These are phyloP conservation scores for Littorina saxatilis DNA, from an alignment of 1,140 invertebrate genomes.

Conservation along the genomic window DNA sequence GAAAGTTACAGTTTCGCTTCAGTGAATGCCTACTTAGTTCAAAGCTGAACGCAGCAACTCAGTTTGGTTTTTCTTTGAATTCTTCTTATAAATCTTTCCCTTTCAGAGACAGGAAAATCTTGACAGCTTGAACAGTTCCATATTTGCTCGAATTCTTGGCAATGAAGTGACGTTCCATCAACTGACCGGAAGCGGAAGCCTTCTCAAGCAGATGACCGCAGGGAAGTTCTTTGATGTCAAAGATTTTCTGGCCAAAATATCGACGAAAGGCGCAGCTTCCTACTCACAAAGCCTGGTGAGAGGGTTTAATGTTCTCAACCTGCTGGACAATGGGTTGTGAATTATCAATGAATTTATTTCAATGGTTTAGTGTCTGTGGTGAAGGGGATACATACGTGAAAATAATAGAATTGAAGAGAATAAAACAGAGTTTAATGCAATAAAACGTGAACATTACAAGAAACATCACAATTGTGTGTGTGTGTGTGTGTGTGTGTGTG, in stretches of 20 bases:
- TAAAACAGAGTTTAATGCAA: too few species aligned
- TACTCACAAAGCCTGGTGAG: slow-evolving; percentile 11
- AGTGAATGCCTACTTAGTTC: not conserved
- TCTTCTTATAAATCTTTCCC: too few species aligned
- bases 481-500: not conserved
- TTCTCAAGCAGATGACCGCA: not conserved
- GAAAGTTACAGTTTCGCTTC: too few species aligned
- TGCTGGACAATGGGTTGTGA: too few species aligned
- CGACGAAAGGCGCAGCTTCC: not conserved
- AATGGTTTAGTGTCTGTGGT: too few species aligned
- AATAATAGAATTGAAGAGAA: too few species aligned
- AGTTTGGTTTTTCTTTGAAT: not conserved
- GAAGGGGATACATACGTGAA: too few species aligned
- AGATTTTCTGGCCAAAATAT: not conserved
- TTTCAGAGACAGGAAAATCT: not conserved
- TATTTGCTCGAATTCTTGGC: not conserved
- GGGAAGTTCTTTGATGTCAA: not conserved
- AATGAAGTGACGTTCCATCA: not conserved
- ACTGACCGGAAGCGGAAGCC: slow-evolving; percentile 7
- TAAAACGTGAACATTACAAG: too few species aligned
- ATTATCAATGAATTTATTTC: too few species aligned
- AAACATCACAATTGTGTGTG: too few species aligned
- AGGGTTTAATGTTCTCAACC: too few species aligned
- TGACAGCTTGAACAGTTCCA: not conserved
- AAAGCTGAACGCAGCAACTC: not conserved